phyloP scores from a whole-genome alignment of 2,113 vertebrate genomes.

The Microcebus lehilahytsara region DNA sequence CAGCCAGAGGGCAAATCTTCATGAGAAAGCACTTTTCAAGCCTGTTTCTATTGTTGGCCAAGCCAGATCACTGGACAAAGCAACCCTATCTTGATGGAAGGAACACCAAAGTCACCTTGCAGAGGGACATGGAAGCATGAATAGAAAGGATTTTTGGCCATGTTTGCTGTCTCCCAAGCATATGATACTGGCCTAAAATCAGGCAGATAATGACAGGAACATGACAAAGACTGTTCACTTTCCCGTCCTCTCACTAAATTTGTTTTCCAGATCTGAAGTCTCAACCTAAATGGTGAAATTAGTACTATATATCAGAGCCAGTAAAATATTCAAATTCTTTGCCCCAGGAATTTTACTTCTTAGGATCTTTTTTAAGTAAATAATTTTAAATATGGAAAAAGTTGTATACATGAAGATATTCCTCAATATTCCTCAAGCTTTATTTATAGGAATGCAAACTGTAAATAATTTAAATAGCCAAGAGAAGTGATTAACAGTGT shows the following conservation, averaged over 20 bases:
- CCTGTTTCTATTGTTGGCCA: not conserved
- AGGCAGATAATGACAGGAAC: not conserved
- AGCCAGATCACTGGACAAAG: not conserved
- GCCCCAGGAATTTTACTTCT: not conserved
- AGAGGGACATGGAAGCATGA: not conserved
- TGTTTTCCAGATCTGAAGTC: not conserved
- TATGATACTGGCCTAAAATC: not conserved
- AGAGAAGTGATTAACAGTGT: slow-evolving; percentile 31
- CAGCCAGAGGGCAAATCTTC: not conserved
- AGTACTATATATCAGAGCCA: not conserved
- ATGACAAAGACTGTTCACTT: not conserved
- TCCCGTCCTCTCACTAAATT: not conserved
- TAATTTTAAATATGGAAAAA: slow-evolving; percentile 49
- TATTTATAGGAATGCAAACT: slow-evolving; percentile 56
- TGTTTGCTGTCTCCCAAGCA: not conserved
- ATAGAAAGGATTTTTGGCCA: not conserved
- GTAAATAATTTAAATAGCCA: slow-evolving; percentile 55
- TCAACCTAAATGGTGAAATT: not conserved
- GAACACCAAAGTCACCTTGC: not conserved
- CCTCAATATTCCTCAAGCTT: slow-evolving; percentile 15
- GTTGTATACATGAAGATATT: not conserved
- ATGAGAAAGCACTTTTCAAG: not conserved
- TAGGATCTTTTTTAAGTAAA: slow-evolving; percentile 44
- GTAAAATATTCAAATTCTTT: slow-evolving; percentile 32
- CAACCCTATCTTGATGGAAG: not conserved